A percentile compares a stretch with the other conserved stretches of the same genome.
Evolutionary conservation across 2,113 vertebrate species (phyloP).

Genomic region (Elgaria multicarinata): DNA sequence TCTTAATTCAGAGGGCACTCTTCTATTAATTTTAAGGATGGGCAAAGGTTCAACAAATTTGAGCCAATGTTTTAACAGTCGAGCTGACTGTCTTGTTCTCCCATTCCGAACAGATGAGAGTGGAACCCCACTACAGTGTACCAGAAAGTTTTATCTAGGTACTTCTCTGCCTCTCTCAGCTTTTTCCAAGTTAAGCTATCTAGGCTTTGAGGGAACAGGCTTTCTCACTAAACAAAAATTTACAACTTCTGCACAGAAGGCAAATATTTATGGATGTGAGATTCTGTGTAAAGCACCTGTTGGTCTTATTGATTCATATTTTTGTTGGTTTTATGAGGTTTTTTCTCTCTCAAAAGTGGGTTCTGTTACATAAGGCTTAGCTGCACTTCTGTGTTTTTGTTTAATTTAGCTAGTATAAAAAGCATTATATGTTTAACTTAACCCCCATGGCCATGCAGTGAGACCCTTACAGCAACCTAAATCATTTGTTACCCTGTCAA

Average conservation of each 20-base stretch:
- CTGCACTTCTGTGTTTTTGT: background rate
- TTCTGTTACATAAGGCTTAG: background rate
- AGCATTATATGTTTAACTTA: background rate
- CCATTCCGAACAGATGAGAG: background rate
- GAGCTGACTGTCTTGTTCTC: background rate
- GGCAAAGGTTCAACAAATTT: background rate
- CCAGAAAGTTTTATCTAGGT: background rate
- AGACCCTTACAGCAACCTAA: background rate
- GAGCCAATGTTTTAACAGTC: background rate
- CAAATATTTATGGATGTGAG: background rate
- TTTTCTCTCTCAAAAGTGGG: background rate
- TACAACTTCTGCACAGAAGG: background rate
- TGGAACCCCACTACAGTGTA: background rate
- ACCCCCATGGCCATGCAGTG: background rate
- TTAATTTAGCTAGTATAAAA: background rate
- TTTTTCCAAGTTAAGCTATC: background rate
- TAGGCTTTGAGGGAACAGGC: background rate
- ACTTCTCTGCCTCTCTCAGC: background rate
- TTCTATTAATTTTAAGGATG: background rate
- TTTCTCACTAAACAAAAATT: background rate
- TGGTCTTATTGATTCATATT: background rate
- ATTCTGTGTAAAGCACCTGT: background rate
- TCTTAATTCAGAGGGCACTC: background rate
- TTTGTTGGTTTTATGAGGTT: background rate
- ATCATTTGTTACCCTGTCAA: too few relatives aligned